Evolutionary conservation across 2,113 vertebrate species (phyloP), one percentile per base, ranked within the genome.

Genomic region (Amphiprion percula): DNA sequence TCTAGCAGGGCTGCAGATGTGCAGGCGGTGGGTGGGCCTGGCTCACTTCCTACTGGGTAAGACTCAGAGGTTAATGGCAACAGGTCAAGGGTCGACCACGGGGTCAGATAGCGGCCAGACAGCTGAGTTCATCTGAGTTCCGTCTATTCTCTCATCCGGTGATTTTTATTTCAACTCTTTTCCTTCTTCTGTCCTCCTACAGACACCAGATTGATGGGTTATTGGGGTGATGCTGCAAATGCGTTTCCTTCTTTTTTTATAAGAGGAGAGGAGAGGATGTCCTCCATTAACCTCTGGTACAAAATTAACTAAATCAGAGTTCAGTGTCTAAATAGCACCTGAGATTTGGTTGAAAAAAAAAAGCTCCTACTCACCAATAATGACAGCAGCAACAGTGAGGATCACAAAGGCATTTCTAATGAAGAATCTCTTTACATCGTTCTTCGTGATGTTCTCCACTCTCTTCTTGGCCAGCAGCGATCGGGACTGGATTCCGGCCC

Each of bases 401-500:
- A 99, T 94, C 74, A 99, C 98, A 90, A 99, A 99, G 67, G 97
- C 96, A 86, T 99, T 99, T 92, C 94, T 94, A 55, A 94, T 88
- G 68, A 98, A 92, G 92, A 95, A 99, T 88, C 92, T 91, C 88
- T 95, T 97, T 68, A 99, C 92, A 54, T 97, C 96, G 1, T 96
- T 91, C 74, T 93, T 95, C 7, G 92, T 96, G 89, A 99, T 95
- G 93, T 90, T 97, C 77, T 96, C 93, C 55, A 98, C 93, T 86
- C 93, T 97, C 91, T 96, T 97, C 87, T 95, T 97, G 5, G 97
- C 97, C 88, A 92, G 76, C 64, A 95, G 89, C 0, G 97, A 96
- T 77, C 95, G 94, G 80, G 95, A 94, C 28, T 95, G 95, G 71
- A 99, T 94, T 60, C 96, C 94, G 26, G 96, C 94, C 70, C 96